phyloP scores from a whole-genome alignment of 37 sponge, comb jelly and placozoan genomes.

The Chondrosia reniformis region DNA sequence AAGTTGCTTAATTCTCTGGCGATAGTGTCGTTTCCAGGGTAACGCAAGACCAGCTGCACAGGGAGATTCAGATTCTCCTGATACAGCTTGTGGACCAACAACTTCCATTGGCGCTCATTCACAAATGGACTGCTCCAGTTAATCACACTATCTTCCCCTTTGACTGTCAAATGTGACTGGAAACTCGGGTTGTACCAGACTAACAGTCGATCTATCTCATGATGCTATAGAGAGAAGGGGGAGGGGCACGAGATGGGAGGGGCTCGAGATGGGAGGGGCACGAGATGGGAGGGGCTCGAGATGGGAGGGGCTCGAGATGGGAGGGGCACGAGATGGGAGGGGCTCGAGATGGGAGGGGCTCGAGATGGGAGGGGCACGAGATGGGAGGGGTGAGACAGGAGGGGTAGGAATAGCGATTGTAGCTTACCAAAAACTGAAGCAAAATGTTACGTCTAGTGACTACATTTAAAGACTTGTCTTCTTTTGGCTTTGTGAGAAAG shows the following conservation, averaged over 20 bases:
- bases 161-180: background rate
- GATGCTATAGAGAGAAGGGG: constrained; percentile 24
- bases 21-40: constrained; percentile 29
- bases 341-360: background rate
- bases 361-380: background rate
- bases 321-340: background rate
- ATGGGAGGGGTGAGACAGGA: background rate
- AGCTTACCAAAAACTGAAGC: background rate
- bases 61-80: constrained; percentile 69
- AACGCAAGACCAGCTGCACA: constrained; percentile 69
- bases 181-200: constrained; percentile 57
- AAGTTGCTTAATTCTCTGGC: constrained; percentile 43
- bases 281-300: background rate
- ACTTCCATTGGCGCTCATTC: constrained; percentile 59
- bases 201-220: constrained; percentile 67
- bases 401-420: background rate
- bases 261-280: background rate
- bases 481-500: background rate
- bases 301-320: background rate
- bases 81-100: constrained; percentile 50
- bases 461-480: background rate
- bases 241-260: background rate
- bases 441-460: background rate
- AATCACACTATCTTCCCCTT: constrained; percentile 44
- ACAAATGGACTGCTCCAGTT: constrained; percentile 53